phyloP scores from a whole-genome alignment of 1,140 invertebrate genomes.

The Ips typographus region DNA sequence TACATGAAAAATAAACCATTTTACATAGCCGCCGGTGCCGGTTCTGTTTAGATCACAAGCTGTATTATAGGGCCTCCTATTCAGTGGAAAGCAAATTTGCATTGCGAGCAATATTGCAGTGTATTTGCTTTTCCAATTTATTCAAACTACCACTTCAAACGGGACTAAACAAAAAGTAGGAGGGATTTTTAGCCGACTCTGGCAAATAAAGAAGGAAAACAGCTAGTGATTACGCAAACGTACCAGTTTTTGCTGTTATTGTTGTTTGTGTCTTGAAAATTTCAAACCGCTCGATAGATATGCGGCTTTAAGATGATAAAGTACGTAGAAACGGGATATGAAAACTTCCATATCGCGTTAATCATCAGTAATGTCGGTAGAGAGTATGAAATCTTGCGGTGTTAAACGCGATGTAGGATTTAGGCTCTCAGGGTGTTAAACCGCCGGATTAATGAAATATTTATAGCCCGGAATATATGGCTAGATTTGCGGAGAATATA shows the following conservation, averaged over 20 bases:
- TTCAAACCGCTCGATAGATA: too few species aligned
- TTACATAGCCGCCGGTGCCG: not conserved
- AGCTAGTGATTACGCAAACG: constrained; percentile 1
- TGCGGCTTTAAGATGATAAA: not conserved
- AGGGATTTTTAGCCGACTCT: not conserved
- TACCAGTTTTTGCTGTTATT: too few species aligned
- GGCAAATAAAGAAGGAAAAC: not conserved
- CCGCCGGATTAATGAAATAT: not conserved
- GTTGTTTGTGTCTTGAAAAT: too few species aligned
- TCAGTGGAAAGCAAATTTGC: constrained; percentile 1
- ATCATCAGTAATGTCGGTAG: constrained; percentile 4
- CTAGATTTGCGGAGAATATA: not conserved
- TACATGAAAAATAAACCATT: not conserved
- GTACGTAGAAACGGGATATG: not conserved
- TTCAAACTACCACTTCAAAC: constrained; percentile 6
- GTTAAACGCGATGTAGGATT: constrained; percentile 6
- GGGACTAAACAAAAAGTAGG: not conserved
- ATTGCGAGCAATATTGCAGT: constrained; percentile 6
- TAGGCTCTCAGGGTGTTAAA: constrained; percentile 4
- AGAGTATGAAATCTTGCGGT: constrained; percentile 3
- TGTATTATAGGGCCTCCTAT: not conserved
- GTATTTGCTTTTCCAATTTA: constrained; percentile 3
- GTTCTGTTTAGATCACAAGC: constrained; percentile 3
- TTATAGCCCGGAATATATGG: not conserved
- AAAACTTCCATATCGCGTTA: constrained; percentile 1